Percentiles rank a stretch among this genome's conserved stretches.
phyloP scores from a whole-genome alignment of 1,140 invertebrate genomes.

The Halyomorpha halys region DNA sequence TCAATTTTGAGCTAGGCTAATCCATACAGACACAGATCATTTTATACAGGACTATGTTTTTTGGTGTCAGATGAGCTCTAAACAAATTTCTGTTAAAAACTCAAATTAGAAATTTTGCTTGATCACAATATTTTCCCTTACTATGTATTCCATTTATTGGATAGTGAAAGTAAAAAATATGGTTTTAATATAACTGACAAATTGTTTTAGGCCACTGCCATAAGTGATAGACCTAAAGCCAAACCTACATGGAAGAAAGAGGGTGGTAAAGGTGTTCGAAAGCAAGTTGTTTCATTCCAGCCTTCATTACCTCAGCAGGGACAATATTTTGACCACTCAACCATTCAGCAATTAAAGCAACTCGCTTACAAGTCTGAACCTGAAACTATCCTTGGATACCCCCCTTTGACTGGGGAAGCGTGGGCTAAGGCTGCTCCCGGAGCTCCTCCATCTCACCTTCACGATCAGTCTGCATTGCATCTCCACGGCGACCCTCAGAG shows the following conservation, averaged over 20 bases:
- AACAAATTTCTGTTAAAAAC: too few relatives aligned
- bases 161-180: background rate
- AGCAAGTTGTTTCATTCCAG: constrained; percentile 31
- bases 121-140: too few relatives aligned
- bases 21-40: too few relatives aligned
- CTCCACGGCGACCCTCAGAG: background rate
- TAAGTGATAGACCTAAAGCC: constrained; percentile 67
- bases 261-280: constrained; percentile 45
- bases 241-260: constrained; percentile 68
- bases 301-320: constrained; percentile 13
- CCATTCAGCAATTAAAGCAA: constrained; percentile 26
- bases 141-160: too few relatives aligned
- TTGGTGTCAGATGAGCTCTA: too few relatives aligned
- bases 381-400: constrained; percentile 7
- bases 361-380: constrained; percentile 28
- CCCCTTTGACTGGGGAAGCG: background rate
- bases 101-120: too few relatives aligned
- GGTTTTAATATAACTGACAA: background rate
- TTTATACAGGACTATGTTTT: too few relatives aligned
- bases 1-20: too few relatives aligned
- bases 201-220: constrained; percentile 52
- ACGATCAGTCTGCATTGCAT: background rate
- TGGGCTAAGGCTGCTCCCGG: background rate
- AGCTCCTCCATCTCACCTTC: background rate
- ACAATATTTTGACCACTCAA: constrained; percentile 24